These are phyloP conservation scores for Dasypolia templi DNA, from an alignment of 2,888 invertebrate genomes.

Conservation along the genomic window DNA sequence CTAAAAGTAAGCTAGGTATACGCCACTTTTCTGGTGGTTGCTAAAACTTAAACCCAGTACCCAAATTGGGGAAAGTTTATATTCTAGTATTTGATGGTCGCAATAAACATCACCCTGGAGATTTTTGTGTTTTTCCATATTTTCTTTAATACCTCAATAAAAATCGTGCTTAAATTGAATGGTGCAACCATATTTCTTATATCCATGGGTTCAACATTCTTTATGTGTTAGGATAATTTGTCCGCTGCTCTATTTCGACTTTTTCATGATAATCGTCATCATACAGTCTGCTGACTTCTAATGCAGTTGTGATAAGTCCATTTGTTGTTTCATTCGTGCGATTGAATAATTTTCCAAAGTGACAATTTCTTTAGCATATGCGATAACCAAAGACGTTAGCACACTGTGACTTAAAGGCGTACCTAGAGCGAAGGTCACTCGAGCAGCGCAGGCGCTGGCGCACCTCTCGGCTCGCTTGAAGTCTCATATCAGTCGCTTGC, in stretches of 20 bases:
- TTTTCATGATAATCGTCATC: background rate
- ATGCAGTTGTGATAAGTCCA: background rate
- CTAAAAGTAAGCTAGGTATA: background rate
- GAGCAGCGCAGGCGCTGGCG: slow-evolving; percentile 67
- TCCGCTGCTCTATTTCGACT: background rate
- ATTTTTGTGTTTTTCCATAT: background rate
- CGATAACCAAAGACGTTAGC: slow-evolving; percentile 55
- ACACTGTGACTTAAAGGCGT: slow-evolving; percentile 59
- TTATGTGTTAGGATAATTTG: background rate
- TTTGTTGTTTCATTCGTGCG: background rate
- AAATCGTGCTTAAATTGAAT: slow-evolving; percentile 4
- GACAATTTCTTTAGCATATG: slow-evolving; percentile 26
- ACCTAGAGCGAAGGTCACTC: slow-evolving; percentile 70
- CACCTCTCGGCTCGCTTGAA: slow-evolving; percentile 68
- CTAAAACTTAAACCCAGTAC: background rate
- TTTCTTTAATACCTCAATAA: background rate
- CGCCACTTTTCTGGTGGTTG: slow-evolving; percentile 1
- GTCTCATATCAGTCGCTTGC: slow-evolving; percentile 77
- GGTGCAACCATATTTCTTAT: too few relatives aligned
- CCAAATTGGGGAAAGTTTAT: background rate
- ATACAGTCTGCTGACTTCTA: background rate
- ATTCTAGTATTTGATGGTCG: background rate
- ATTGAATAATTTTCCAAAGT: slow-evolving; percentile 6
- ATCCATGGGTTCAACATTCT: too few relatives aligned
- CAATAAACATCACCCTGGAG: background rate